Evolutionary conservation across 2,888 invertebrate genomes (phyloP), one percentile per base, ranked within the genome.

Genomic region (Psylliodes chrysocephalus): DNA sequence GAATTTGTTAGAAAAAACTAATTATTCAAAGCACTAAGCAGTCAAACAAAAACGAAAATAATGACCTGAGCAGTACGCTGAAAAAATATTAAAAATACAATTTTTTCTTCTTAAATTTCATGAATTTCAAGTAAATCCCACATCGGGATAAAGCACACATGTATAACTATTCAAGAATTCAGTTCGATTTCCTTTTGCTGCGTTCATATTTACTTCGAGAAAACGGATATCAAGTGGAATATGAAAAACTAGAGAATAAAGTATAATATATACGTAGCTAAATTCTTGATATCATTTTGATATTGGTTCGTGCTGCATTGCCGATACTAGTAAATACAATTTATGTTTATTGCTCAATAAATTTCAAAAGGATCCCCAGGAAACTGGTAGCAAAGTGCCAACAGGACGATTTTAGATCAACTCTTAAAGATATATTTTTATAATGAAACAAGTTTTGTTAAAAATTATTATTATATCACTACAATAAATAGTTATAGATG

Each of bases 271-370:
- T 49, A 15, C 46, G 46, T 59, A 52, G 53, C 57, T 61, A 57
- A 54, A 65, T 53, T 61, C 61, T 47, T 49, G 57, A 62, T 55
- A 49, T 60, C 51, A 63, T 63, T 57, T 60, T 44, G 49, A 56
- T 63, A 66, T 63, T 57, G 66, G 61, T 44, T 61, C 57, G 38
- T 61, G 57, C 57, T 30, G 47, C 53, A 60, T 12, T 51, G 60
- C 61, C 57, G 56, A 61, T 63, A 61, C 63, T 54, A 74, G 73
- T 77, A 78, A 79, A 77, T 75, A 74, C 73, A 73, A 78, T 75
- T 76, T 79, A 78, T 77, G 76, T 77, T 78, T 78, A 78, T 79
- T 77, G 75, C 74, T 65, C 71, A 74, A 78, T 78, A 79, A 78
- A 79, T 78, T 78, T 71, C 69, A 71, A 72, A 70, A 74, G 73